phyloP scores from a whole-genome alignment of 1,140 invertebrate species.

The Tribolium castaneum region DNA sequence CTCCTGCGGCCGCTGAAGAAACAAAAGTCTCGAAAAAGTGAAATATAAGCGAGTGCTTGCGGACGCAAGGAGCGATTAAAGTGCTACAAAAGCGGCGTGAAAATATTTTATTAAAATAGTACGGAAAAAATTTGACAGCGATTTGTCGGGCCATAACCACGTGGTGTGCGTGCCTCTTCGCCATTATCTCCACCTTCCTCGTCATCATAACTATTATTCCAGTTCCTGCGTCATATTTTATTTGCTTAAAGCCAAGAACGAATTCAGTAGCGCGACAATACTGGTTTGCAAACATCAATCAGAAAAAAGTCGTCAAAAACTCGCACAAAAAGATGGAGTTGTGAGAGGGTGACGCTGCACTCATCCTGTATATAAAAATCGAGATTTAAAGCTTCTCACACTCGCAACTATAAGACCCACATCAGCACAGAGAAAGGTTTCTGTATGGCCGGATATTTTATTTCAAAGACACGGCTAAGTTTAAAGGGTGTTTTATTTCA shows the following conservation, averaged over 20 bases:
- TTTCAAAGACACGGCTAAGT: conserved; percentile 22
- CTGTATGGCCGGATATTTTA: conserved; percentile 14
- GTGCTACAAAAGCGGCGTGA: not conserved
- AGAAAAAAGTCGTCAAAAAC: not conserved
- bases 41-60: not conserved
- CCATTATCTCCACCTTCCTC: not conserved
- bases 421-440: conserved; percentile 18
- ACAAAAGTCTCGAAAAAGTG: not conserved
- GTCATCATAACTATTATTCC: not conserved
- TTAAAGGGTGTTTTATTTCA: conserved; percentile 23
- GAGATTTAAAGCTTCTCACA: conserved; percentile 25
- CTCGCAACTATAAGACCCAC: conserved; percentile 11
- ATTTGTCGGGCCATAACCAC: not conserved
- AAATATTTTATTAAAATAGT: not conserved
- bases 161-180: not conserved
- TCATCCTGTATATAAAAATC: conserved; percentile 26
- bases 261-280: not conserved
- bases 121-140: not conserved
- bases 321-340: not conserved
- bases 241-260: not conserved
- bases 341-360: not conserved
- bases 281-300: not conserved
- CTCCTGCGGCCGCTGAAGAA: not conserved
- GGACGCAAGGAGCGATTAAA: not conserved
- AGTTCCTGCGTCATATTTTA: not conserved